Conservation (phyloP, 35 echinoderm and acorn worm species). For the Hemicentrotus pulcherrimus region DNA sequence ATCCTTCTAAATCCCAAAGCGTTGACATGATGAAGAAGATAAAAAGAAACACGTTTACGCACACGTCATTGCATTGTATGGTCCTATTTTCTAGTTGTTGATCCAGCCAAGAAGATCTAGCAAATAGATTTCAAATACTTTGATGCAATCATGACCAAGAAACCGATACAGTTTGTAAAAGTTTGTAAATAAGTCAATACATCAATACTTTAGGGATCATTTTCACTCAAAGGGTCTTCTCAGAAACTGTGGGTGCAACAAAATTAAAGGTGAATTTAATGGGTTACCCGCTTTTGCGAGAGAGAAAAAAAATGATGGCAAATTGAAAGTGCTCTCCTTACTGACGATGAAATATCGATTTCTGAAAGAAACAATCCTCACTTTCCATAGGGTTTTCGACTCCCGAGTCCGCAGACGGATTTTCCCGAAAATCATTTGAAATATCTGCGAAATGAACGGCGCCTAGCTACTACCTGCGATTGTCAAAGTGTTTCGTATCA, state of each 20-base stretch:
- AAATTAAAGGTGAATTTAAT: neutral
- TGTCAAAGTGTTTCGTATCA: neutral
- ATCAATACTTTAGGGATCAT: neutral
- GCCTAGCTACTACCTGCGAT: too few relatives aligned
- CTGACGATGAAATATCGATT: neutral
- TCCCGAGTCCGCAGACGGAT: too few relatives aligned
- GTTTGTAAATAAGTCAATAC: neutral
- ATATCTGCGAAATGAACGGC: too few relatives aligned
- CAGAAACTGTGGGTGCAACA: neutral
- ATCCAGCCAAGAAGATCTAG: neutral
- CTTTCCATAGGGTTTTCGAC: neutral
- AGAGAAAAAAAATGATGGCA: neutral
- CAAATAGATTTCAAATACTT: neutral
- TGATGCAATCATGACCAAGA: neutral
- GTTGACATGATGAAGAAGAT: neutral
- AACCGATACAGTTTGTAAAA: neutral
- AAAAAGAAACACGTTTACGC: neutral
- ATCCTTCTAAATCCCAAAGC: neutral
- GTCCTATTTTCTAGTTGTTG: neutral
- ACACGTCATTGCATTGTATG: neutral
- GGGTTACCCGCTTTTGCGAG: neutral
- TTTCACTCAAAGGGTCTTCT: neutral
- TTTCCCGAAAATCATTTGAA: too few relatives aligned
- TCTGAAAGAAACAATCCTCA: neutral
- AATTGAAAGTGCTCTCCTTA: neutral